These are phyloP conservation scores for Hippocampus comes DNA, from an alignment of 2,113 vertebrate genomes.

Conservation along the genomic window DNA sequence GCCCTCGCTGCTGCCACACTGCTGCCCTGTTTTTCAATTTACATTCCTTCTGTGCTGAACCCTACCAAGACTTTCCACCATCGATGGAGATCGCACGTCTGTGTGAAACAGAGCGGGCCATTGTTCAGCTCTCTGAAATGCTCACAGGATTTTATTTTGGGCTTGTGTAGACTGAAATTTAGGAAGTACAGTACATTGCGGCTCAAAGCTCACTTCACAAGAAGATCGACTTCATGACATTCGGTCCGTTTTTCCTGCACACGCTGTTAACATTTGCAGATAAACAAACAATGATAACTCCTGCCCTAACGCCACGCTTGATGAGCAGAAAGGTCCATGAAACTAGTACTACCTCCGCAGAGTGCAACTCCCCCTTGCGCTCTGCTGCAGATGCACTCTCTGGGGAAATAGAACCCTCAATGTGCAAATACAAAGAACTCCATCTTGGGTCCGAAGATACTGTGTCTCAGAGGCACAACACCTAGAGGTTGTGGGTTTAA, in stretches of 20 bases:
- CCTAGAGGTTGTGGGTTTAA: too few relatives aligned
- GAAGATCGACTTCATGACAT: neutral
- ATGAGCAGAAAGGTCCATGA: neutral
- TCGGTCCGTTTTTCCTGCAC: neutral
- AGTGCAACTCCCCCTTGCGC: neutral
- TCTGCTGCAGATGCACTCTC: too few relatives aligned
- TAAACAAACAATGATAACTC: neutral
- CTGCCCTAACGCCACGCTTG: neutral
- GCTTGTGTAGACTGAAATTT: constrained; percentile 3
- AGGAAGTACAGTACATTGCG: neutral
- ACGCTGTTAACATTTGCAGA: neutral
- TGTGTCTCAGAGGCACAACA: too few relatives aligned
- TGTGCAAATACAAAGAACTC: too few relatives aligned
- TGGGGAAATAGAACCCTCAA: too few relatives aligned
- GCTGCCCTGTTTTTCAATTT: constrained; percentile 29
- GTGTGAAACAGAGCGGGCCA: constrained; percentile 33
- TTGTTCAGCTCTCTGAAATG: constrained; percentile 27
- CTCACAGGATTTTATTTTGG: neutral
- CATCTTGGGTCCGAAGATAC: too few relatives aligned
- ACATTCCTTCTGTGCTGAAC: constrained; percentile 35
- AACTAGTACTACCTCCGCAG: neutral
- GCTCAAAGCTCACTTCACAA: neutral
- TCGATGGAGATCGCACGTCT: constrained; percentile 25
- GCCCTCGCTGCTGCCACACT: constrained; percentile 8
- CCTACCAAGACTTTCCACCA: constrained; percentile 25